Conservation (phyloP, 2,888 invertebrate species). For the Polia nebulosa region DNA sequence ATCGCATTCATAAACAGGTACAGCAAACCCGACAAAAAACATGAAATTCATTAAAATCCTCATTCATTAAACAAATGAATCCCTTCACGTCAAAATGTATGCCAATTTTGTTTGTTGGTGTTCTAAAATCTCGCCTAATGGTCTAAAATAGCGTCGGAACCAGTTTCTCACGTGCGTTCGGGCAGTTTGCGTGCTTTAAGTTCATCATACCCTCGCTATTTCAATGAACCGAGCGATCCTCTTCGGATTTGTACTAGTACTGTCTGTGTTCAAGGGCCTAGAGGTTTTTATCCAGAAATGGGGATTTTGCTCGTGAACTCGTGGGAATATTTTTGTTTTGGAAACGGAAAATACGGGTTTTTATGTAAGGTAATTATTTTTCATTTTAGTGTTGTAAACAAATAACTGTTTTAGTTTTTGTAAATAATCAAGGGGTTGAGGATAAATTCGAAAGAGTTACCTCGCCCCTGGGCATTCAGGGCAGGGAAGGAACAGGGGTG, state of each 20-base stretch:
- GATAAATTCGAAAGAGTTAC: too few species aligned
- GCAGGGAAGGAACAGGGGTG: too few species aligned
- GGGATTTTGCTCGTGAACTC: not conserved
- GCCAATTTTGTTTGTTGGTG: slow-evolving; percentile 46
- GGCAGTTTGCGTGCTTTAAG: slow-evolving; percentile 77
- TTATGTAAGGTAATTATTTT: not conserved
- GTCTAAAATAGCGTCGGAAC: slow-evolving; percentile 76
- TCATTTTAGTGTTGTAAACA: not conserved
- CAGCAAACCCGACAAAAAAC: not conserved
- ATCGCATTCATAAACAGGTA: too few species aligned
- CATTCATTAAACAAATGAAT: not conserved
- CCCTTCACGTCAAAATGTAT: slow-evolving; percentile 28
- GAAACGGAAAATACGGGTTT: not conserved
- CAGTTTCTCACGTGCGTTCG: slow-evolving; percentile 77
- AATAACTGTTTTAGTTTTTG: too few species aligned
- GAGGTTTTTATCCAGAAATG: not conserved
- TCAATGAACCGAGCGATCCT: slow-evolving; percentile 77
- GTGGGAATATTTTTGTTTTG: not conserved
- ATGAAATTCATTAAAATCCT: not conserved
- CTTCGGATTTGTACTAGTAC: slow-evolving; percentile 28
- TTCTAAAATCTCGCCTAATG: slow-evolving; percentile 59
- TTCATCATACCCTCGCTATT: slow-evolving; percentile 83
- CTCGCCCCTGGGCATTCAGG: too few species aligned
- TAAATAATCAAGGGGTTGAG: too few species aligned
- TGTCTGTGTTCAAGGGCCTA: slow-evolving; percentile 1